phyloP scores from a whole-genome alignment of 2,888 invertebrate genomes.

The Watsonalla cultraria region DNA sequence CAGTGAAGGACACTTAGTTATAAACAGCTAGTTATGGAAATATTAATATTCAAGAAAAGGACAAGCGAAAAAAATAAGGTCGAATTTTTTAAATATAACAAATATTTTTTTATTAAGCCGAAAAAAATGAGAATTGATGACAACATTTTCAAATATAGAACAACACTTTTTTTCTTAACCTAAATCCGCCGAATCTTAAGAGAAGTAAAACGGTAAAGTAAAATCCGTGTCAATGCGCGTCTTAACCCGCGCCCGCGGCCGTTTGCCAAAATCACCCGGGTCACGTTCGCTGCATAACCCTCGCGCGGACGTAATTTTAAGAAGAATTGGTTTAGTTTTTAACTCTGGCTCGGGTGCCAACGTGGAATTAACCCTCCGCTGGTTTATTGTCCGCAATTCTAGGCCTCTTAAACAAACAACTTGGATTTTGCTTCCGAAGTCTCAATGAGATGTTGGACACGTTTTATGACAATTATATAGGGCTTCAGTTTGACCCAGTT shows the following conservation, averaged over 20 bases:
- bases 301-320: constrained; percentile 53
- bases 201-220: constrained; percentile 8
- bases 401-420: neutral
- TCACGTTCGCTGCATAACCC: constrained; percentile 60
- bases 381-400: constrained; percentile 39
- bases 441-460: neutral
- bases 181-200: neutral
- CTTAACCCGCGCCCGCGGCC: constrained; percentile 30
- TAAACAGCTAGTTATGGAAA: no score
- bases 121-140: no score
- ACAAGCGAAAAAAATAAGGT: no score
- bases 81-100: no score
- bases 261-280: constrained; percentile 51
- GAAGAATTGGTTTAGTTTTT: constrained; percentile 72
- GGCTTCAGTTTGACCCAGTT: neutral
- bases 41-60: no score
- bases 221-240: constrained; percentile 25
- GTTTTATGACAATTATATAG: neutral
- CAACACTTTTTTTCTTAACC: neutral
- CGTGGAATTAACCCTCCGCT: constrained; percentile 49
- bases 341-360: constrained; percentile 52
- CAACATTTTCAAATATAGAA: no score
- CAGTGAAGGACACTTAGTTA: no score
- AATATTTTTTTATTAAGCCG: no score
- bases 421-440: neutral